These are phyloP conservation scores for Eupeodes luniger DNA, from an alignment of 2,888 invertebrate genomes.

Conservation along the genomic window DNA sequence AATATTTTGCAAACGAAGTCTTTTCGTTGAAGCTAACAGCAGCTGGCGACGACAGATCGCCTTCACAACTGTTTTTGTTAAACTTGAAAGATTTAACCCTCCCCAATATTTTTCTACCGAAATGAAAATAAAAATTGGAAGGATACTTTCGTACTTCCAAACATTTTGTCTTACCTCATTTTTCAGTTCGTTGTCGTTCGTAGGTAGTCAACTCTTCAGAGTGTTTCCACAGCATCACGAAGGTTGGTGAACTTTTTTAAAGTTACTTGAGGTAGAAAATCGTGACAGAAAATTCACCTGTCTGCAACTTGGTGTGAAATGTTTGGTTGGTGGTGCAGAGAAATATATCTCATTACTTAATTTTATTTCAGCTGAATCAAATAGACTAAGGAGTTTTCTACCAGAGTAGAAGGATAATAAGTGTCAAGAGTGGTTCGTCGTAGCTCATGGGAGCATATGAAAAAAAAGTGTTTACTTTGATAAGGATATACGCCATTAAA, in stretches of 20 bases:
- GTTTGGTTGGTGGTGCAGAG: conserved; percentile 40
- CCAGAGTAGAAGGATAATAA: conserved; percentile 15
- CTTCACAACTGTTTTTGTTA: conserved; percentile 67
- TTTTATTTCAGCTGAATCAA: conserved; percentile 48
- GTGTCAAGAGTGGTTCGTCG: conserved; percentile 35
- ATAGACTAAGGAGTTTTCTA: conserved; percentile 31
- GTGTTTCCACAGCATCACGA: conserved; percentile 1
- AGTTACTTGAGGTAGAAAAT: conserved; percentile 71
- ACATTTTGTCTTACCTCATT: conserved; percentile 56
- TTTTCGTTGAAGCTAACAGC: conserved; percentile 40
- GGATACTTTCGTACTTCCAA: conserved; percentile 42
- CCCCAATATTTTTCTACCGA: conserved; percentile 40
- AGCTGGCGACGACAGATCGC: conserved; percentile 69
- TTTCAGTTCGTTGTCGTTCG: not conserved
- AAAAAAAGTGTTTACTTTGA: conserved; percentile 32
- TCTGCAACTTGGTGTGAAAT: conserved; percentile 51
- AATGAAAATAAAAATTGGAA: conserved; percentile 38
- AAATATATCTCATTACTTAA: conserved; percentile 52
- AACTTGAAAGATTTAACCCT: conserved; percentile 69
- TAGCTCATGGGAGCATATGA: conserved; percentile 1
- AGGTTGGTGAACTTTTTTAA: conserved; percentile 62
- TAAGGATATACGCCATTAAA: conserved; percentile 24
- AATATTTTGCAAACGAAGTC: conserved; percentile 56
- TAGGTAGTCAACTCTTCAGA: not conserved
- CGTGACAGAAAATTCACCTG: conserved; percentile 71